Base-by-base conservation (phyloP, 2,888 invertebrate species). In the Cyrtodaria siliqua region DNA sequence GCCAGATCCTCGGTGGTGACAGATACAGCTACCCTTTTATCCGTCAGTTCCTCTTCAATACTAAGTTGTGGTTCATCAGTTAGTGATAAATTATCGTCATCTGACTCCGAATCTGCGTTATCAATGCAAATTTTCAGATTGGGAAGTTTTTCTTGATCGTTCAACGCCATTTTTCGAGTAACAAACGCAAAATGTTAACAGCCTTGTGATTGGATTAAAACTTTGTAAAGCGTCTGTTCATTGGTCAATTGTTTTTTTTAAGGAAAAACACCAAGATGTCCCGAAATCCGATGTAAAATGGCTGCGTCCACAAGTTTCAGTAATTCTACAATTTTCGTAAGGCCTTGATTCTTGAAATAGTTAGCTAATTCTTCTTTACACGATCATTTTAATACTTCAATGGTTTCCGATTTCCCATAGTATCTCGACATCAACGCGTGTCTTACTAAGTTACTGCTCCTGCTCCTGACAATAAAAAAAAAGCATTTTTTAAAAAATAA, bases 61-160 rank as follows among this genome's bases (percentile, higher is more conserved):
- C 63, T 70, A 23, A 74, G 61, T 44, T 85, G 78, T 47, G 81
- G 63, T 8, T 82, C 77, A 16, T 79, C 87, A 8, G 77, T 76
- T 12, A 81, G 44, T 14, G 75, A 79, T 40, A 81, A 60, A 18
- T 75, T 70, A n/a, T 81, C 82, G 40, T 85, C 82, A 55, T 83
- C 71, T 14, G 82, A 82, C 9, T 76, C 83, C 38, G 86, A 87
- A 29, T 84, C 87, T 33, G 87, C 87, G 64, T 91, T 91, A 62
- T 91, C 91, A 26, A 91, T 87, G 74, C 89, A 89, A 66, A 91
- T 91, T 79, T 90, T 91, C 40, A 91, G 81, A 70, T 90, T 91
- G 20, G 90, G 89, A 12, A 90, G 76, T 63, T 85, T 86, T 64
- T 84, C 64, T 74, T 85, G 77, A 24, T 69, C 73, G 2, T 62